phyloP scores from a whole-genome alignment of 2,888 invertebrate genomes.

The Euproctis similis region DNA sequence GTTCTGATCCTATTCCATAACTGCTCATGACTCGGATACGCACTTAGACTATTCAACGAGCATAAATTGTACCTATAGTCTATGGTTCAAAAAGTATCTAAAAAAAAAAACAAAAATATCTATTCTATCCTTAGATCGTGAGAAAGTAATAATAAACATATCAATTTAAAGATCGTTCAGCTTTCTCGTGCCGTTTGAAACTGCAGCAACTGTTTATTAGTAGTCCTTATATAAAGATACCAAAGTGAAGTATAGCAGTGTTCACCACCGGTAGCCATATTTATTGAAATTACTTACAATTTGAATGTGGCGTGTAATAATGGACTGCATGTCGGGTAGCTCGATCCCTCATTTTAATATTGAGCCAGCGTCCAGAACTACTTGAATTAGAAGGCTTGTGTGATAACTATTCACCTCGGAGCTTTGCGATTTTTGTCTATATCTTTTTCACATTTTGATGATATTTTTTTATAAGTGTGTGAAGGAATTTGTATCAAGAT shows the following conservation, averaged over 20 bases:
- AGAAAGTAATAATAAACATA: constrained; percentile 74
- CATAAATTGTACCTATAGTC: too few relatives aligned
- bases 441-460: too few relatives aligned
- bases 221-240: constrained; percentile 54
- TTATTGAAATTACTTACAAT: constrained; percentile 74
- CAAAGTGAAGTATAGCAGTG: constrained; percentile 43
- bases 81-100: too few relatives aligned
- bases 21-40: too few relatives aligned
- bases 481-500: too few relatives aligned
- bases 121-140: constrained; percentile 48
- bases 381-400: constrained; percentile 59
- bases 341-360: constrained; percentile 49
- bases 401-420: constrained; percentile 22
- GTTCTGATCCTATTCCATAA: too few relatives aligned
- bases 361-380: constrained; percentile 50
- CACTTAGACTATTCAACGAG: too few relatives aligned
- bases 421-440: constrained; percentile 3
- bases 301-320: constrained; percentile 67
- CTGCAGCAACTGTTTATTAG: constrained; percentile 69
- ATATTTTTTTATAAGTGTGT: too few relatives aligned
- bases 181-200: constrained; percentile 76
- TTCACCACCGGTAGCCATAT: constrained; percentile 54
- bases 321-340: constrained; percentile 58
- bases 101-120: too few relatives aligned
- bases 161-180: constrained; percentile 63